Percentiles rank a stretch among this genome's conserved stretches.
phyloP scores from a whole-genome alignment of 1,140 invertebrate species.

The Chironomus tepperi region DNA sequence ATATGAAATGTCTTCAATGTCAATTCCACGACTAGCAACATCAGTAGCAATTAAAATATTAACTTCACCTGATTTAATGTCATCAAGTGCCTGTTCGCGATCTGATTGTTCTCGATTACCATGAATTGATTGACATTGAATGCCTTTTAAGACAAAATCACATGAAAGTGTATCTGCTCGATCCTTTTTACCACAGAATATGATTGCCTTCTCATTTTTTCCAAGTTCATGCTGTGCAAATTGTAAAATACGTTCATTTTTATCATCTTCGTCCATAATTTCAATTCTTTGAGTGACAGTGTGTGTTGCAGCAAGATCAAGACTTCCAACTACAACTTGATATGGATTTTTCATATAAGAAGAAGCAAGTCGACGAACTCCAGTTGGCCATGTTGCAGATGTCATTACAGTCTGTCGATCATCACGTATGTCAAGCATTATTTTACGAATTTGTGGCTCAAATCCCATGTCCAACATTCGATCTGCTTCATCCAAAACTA shows the following conservation, averaged over 20 bases:
- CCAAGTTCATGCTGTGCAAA: slow-evolving; percentile 47
- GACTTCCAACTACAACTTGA: slow-evolving; percentile 77
- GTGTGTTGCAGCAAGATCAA: slow-evolving; percentile 78
- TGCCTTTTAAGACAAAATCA: slow-evolving; percentile 58
- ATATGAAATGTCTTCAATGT: slow-evolving; percentile 85
- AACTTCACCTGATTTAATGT: slow-evolving; percentile 65
- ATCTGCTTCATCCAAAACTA: slow-evolving; percentile 90
- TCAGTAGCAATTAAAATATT: slow-evolving; percentile 89
- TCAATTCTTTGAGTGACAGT: slow-evolving; percentile 68
- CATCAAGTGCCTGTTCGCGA: slow-evolving; percentile 73
- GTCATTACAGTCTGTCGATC: slow-evolving; percentile 83
- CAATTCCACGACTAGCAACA: slow-evolving; percentile 83
- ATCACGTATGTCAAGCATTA: slow-evolving; percentile 64
- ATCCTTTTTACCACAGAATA: slow-evolving; percentile 79
- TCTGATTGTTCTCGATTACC: slow-evolving; percentile 82
- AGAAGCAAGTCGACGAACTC: slow-evolving; percentile 69
- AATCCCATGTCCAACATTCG: slow-evolving; percentile 82
- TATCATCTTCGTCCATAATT: slow-evolving; percentile 65
- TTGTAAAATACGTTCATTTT: slow-evolving; percentile 41
- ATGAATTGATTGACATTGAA: slow-evolving; percentile 70
- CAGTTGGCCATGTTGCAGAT: slow-evolving; percentile 78
- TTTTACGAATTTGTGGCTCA: slow-evolving; percentile 77
- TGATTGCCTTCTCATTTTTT: slow-evolving; percentile 68
- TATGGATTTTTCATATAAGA: slow-evolving; percentile 81
- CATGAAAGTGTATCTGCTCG: slow-evolving; percentile 72